Evolutionary conservation across 2,113 vertebrate species (phyloP).

Genomic region (Porphyrio hochstetteri): DNA sequence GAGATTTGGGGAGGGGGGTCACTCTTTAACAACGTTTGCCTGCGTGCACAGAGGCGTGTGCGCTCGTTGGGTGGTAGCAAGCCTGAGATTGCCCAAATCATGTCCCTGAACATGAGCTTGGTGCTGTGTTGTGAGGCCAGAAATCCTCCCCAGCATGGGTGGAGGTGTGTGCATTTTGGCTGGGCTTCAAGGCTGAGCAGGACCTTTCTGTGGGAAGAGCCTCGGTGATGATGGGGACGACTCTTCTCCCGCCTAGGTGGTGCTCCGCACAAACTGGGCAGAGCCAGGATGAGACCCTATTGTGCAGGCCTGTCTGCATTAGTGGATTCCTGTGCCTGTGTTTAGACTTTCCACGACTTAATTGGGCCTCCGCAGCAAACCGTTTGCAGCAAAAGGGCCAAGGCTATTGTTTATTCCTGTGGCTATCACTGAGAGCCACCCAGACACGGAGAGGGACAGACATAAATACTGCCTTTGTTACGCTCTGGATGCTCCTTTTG

Average conservation of each 20-base stretch:
- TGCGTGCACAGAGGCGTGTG: accelerated
- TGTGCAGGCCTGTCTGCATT: neutral
- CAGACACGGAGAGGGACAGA: conserved; percentile 12
- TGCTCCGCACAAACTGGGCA: neutral
- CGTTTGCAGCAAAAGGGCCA: conserved; percentile 28
- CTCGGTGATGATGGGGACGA: neutral
- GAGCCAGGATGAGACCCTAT: conserved; percentile 28
- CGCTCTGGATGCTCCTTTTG: conserved; percentile 55
- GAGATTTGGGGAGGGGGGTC: neutral
- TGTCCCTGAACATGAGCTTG: neutral
- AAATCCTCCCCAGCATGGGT: neutral
- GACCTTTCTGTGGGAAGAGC: neutral
- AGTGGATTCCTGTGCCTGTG: conserved; percentile 6
- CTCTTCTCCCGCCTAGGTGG: neutral
- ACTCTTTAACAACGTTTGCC: neutral
- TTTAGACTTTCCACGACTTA: conserved; percentile 41
- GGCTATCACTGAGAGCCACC: neutral
- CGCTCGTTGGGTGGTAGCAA: accelerated
- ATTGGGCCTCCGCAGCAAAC: conserved; percentile 20
- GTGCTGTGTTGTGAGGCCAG: accelerated
- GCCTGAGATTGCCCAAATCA: neutral
- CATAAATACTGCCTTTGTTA: conserved; percentile 28
- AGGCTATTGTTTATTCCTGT: conserved; percentile 50
- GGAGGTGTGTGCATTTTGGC: accelerated
- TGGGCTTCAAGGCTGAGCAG: neutral